phyloP scores from a whole-genome alignment of 1,140 invertebrate species.

The Drosophila bifasciata region DNA sequence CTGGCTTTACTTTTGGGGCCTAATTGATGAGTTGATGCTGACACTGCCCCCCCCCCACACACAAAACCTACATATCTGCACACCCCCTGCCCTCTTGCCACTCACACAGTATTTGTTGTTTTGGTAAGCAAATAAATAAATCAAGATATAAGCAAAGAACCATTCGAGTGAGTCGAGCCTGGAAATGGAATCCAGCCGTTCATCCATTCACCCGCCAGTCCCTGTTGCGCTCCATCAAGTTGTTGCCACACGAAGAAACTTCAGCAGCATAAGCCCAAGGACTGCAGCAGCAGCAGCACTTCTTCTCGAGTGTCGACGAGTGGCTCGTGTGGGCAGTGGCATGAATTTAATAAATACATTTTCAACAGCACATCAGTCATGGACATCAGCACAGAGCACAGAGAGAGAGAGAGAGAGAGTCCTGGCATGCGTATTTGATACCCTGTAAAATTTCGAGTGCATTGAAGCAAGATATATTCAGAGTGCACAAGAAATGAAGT shows the following conservation, averaged over 20 bases:
- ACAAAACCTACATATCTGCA: background rate
- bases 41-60: too few relatives aligned
- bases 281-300: too few relatives aligned
- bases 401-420: too few relatives aligned
- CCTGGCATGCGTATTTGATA: too few relatives aligned
- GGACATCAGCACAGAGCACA: conserved; percentile 1
- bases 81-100: background rate
- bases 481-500: too few relatives aligned
- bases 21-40: conserved; percentile 62
- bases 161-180: conserved; percentile 5
- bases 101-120: conserved; percentile 17
- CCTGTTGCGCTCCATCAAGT: too few relatives aligned
- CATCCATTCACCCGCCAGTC: conserved; percentile 32
- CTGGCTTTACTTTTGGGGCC: conserved; percentile 42
- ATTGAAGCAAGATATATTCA: too few relatives aligned
- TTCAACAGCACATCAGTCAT: conserved; percentile 63
- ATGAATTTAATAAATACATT: conserved; percentile 70
- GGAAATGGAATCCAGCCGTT: conserved; percentile 39
- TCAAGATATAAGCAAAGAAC: conserved; percentile 42
- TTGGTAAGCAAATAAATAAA: conserved; percentile 45
- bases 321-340: conserved; percentile 59
- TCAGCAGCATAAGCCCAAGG: too few relatives aligned
- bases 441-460: too few relatives aligned
- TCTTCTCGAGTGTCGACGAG: too few relatives aligned
- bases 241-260: too few relatives aligned